These are phyloP conservation scores for Caracal caracal DNA, from an alignment of 2,113 vertebrate species.

Conservation along the genomic window DNA sequence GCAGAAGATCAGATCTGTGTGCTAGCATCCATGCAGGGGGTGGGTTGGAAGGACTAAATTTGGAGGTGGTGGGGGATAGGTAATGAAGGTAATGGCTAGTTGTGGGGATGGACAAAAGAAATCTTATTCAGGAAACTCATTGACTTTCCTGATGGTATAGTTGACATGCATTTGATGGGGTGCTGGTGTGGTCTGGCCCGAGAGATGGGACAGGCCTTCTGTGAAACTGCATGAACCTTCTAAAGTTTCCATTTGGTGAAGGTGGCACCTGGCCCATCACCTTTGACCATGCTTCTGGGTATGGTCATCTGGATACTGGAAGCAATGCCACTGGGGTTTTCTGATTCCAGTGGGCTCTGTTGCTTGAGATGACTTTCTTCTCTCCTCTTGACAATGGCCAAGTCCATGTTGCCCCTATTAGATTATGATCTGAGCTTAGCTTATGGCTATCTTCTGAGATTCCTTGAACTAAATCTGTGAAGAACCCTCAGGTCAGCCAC, in stretches of 20 bases:
- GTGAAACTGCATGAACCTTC: not conserved
- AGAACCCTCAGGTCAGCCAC: not conserved
- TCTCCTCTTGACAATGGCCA: not conserved
- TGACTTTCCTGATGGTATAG: not conserved
- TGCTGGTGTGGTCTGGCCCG: not conserved
- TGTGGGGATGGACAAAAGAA: not conserved
- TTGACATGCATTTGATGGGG: not conserved
- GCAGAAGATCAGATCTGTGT: not conserved
- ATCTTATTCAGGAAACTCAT: not conserved
- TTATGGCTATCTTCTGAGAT: not conserved
- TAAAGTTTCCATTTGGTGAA: not conserved
- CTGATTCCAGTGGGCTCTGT: not conserved
- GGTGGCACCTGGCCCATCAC: not conserved
- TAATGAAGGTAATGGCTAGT: not conserved
- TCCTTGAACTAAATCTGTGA: not conserved
- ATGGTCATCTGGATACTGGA: not conserved
- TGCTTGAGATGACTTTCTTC: not conserved
- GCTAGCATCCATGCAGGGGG: not conserved
- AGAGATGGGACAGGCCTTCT: not conserved
- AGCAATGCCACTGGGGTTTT: not conserved
- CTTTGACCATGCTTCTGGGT: not conserved
- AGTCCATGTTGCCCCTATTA: not conserved
- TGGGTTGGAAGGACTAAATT: not conserved
- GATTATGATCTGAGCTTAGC: not conserved
- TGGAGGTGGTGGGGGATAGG: not conserved